These are phyloP conservation scores for Drusus annulatus DNA, from an alignment of 1,140 invertebrate genomes.

Conservation along the genomic window DNA sequence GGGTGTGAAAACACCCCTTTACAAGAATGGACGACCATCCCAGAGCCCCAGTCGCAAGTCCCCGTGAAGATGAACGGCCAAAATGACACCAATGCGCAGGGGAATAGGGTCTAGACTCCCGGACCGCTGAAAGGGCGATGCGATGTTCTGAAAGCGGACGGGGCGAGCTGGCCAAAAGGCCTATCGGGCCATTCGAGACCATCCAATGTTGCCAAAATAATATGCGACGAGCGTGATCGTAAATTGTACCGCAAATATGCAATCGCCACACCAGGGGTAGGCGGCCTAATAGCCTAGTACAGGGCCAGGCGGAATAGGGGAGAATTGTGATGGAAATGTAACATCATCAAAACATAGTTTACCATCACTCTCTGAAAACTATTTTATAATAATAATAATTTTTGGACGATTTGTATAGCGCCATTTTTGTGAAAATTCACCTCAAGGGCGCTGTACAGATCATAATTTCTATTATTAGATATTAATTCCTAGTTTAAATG, in stretches of 20 bases:
- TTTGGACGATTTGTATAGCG: too few species aligned
- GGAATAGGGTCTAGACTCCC: constrained; percentile 49
- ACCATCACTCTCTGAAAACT: too few species aligned
- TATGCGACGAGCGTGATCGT: constrained; percentile 65
- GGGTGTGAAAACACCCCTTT: constrained; percentile 59
- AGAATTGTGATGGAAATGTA: background rate
- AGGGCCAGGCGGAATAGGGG: background rate
- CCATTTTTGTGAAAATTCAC: too few species aligned
- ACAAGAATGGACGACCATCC: constrained; percentile 47
- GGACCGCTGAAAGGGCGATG: background rate
- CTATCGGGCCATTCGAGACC: constrained; percentile 66
- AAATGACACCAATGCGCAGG: constrained; percentile 44
- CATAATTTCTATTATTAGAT: too few species aligned
- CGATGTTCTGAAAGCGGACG: constrained; percentile 20
- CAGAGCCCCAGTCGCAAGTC: constrained; percentile 20
- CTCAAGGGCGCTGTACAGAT: too few species aligned
- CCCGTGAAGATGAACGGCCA: constrained; percentile 27
- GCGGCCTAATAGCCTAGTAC: constrained; percentile 9
- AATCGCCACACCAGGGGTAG: constrained; percentile 64
- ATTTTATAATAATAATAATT: too few species aligned
- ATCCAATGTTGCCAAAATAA: constrained; percentile 64
- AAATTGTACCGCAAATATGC: constrained; percentile 72
- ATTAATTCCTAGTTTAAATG: too few species aligned
- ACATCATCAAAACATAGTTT: background rate
- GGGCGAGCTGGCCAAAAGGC: constrained; percentile 65